These are phyloP conservation scores for Psammodynastes pulverulentus DNA, from an alignment of 2,113 vertebrate genomes.

Conservation along the genomic window DNA sequence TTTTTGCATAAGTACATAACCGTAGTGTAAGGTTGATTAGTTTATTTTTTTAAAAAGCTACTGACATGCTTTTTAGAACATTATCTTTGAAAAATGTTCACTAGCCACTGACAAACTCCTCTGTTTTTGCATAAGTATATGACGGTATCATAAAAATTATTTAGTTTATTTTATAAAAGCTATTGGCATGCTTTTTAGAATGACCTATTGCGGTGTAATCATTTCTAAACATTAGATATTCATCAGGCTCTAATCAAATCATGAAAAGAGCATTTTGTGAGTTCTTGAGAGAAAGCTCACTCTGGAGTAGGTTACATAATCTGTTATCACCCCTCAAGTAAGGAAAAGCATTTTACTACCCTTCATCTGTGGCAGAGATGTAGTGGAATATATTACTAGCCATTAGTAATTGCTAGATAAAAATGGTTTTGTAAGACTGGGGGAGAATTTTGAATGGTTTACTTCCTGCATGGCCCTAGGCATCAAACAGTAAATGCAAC, in stretches of 20 bases:
- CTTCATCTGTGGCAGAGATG: background rate
- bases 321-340: background rate
- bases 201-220: background rate
- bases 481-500: background rate
- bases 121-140: background rate
- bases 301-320: background rate
- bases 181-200: background rate
- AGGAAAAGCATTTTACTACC: background rate
- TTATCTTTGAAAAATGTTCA: background rate
- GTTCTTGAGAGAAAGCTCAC: background rate
- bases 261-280: background rate
- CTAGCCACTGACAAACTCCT: background rate
- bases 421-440: background rate
- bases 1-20: background rate
- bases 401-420: background rate
- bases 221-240: background rate
- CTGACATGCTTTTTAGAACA: background rate
- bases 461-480: background rate
- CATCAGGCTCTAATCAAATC: background rate
- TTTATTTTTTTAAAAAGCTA: background rate
- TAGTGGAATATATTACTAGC: background rate
- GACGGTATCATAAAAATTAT: background rate
- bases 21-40: background rate
- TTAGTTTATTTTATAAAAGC: background rate
- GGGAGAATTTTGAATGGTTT: background rate